Conservation (phyloP, 2,888 invertebrate species). For the Acleris literana region DNA sequence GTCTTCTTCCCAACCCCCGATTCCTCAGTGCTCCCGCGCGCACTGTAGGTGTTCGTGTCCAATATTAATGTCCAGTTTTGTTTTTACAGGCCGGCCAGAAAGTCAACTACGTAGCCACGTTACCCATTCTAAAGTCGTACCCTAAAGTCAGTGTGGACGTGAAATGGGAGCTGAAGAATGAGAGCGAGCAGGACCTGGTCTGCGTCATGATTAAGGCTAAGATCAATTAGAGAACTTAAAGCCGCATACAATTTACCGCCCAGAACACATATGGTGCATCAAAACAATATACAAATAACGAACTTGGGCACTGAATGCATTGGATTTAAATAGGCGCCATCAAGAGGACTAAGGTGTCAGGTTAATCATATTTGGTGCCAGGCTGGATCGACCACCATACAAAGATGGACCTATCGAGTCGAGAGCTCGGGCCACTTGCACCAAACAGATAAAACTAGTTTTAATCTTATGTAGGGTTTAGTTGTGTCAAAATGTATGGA, state of each 20-base stretch:
- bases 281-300: no score
- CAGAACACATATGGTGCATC: background rate
- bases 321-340: background rate
- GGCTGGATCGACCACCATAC: no score
- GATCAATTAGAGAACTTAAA: constrained; percentile 65
- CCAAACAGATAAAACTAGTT: no score
- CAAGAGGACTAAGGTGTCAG: background rate
- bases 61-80: constrained; percentile 16
- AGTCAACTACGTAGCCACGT: constrained; percentile 74
- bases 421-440: no score
- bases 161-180: constrained; percentile 88
- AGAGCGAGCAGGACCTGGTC: constrained; percentile 84
- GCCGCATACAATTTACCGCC: background rate
- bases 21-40: no score
- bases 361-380: background rate
- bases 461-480: no score
- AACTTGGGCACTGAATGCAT: no score
- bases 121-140: constrained; percentile 87
- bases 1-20: no score
- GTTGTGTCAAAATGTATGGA: no score
- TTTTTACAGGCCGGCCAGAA: constrained; percentile 67
- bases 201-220: constrained; percentile 88
- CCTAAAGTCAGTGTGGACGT: constrained; percentile 88
- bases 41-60: no score
- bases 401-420: no score